Evolutionary conservation across 2,888 invertebrate genomes (phyloP), one percentile per base, ranked within the genome.

Genomic region (Zaprionus obscuricornis): DNA sequence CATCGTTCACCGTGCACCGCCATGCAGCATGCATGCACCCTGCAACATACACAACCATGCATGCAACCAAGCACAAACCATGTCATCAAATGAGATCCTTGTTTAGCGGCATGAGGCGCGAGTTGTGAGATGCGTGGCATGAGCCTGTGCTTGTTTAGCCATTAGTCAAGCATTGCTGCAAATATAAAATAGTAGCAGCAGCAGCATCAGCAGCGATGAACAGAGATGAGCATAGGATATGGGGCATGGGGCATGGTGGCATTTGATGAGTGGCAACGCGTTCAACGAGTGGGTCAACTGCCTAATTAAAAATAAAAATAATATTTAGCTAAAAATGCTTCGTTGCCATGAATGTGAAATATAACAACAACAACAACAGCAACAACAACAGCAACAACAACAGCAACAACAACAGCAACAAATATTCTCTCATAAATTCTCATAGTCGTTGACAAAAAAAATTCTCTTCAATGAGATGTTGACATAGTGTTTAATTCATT

Each of bases 281-380:
- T n/a, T n/a, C 27, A 18, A 10, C 46, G 66, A 77, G 69, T 81
- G 82, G 82, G 74, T 81, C 78, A 72, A 82, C 63, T 77, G 76
- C 69, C 76, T 82, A 82, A 82, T 77, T 82, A 77, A 78, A 76
- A 66, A 74, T 58, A 50, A 50, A 68, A 63, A 57, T 65, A 56
- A 50, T 55, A 58, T 62, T 59, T 47, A 49, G 7, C 20, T 36
- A 37, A 34, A n/a, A 56, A 52, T 33, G 22, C 29, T 33, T 37
- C 20, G 29, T 2, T 5, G 46, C 33, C 33, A 31, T 5, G 45
- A 33, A 14, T 22, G 18, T 4, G 29, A n/a, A n/a, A n/a, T n/a
- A n/a, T n/a, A n/a, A n/a, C n/a, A n/a, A n/a, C n/a, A n/a, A n/a
- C n/a, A n/a, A n/a, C n/a, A n/a, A n/a, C n/a, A n/a, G n/a, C n/a